Conservation (phyloP, 2,797 vertebrate genomes). For the Smutsia temminckii region DNA sequence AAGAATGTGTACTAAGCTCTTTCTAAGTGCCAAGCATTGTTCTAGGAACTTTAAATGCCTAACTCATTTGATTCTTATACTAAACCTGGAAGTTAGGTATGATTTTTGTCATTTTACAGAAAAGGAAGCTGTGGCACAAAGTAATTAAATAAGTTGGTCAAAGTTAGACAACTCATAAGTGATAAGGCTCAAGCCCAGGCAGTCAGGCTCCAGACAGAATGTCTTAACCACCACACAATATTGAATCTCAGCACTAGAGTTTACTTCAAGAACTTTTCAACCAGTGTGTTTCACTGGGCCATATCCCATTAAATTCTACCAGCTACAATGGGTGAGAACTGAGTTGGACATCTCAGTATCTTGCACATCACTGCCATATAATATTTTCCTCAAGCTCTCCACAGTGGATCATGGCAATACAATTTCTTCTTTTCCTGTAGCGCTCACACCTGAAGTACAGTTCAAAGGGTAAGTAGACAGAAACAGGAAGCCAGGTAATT, state of each 20-base stretch:
- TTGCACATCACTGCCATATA: background rate
- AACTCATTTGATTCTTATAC: constrained; percentile 6
- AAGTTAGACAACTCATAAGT: background rate
- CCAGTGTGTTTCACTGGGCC: background rate
- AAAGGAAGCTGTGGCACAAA: constrained; percentile 13
- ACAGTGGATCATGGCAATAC: background rate
- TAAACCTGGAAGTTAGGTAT: background rate
- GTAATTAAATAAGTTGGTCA: background rate
- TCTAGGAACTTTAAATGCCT: constrained; percentile 42
- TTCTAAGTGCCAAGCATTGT: background rate
- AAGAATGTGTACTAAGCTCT: background rate
- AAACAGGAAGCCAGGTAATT: background rate
- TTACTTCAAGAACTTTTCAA: background rate
- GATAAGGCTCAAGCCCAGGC: background rate
- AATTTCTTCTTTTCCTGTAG: constrained; percentile 35
- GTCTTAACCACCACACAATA: background rate
- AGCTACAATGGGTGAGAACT: background rate
- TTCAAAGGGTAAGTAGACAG: background rate
- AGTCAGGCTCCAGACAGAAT: background rate
- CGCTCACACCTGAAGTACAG: background rate
- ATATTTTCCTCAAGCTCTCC: background rate
- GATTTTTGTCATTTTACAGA: constrained; percentile 7
- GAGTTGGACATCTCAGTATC: constrained; percentile 34
- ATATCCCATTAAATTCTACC: background rate
- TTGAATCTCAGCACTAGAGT: background rate